A percentile compares a stretch with the other conserved stretches of the same genome.
These are phyloP conservation scores for Pristionchus japonicus DNA, from an alignment of 2,888 invertebrate genomes.

Conservation along the genomic window DNA sequence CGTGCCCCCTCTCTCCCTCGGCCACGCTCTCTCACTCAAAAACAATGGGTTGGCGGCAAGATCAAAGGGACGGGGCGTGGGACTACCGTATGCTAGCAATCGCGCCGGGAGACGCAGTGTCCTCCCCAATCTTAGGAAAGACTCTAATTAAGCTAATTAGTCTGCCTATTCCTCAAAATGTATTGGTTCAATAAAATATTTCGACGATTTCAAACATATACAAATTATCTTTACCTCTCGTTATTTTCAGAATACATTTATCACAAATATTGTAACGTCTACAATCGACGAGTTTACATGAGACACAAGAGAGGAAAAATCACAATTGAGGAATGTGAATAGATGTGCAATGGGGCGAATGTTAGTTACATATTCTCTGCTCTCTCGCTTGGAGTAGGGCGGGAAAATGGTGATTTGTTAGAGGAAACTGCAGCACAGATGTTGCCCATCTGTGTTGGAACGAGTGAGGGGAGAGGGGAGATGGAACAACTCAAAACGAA, in stretches of 20 bases:
- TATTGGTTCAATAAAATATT: background rate
- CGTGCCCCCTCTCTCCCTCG: background rate
- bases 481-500: background rate
- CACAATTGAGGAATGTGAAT: background rate
- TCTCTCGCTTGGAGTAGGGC: background rate
- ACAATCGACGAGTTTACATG: background rate
- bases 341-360: background rate
- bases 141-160: background rate
- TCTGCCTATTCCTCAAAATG: background rate
- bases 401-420: background rate
- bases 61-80: constrained; percentile 26
- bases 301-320: background rate
- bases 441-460: constrained; percentile 1
- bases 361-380: background rate
- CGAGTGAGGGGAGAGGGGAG: background rate
- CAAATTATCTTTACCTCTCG: background rate
- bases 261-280: background rate
- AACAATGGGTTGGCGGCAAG: constrained; percentile 45
- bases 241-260: background rate
- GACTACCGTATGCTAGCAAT: constrained; percentile 32
- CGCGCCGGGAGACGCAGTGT: background rate
- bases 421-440: background rate
- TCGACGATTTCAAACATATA: constrained; percentile 3
- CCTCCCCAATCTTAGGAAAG: background rate
- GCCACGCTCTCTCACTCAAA: constrained; percentile 29